Conservation (phyloP, 2,797 vertebrate species). For the Pagetopsis macropterus region DNA sequence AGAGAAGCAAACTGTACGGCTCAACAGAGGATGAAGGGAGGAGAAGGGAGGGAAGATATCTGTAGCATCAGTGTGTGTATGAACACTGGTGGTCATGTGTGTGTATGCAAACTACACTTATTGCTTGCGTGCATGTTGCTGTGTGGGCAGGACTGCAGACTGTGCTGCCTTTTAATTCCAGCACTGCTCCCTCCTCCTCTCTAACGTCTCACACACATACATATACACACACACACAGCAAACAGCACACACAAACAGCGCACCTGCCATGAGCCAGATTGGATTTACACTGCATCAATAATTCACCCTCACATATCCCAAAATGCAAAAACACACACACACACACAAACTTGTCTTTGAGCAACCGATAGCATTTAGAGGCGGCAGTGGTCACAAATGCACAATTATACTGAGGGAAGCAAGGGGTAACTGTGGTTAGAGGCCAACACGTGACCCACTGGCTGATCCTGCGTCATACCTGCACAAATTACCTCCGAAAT, state of each 20-base stretch:
- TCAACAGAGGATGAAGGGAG: slow-evolving; percentile 15
- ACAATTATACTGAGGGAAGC: slow-evolving; percentile 2
- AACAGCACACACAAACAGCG: slow-evolving; percentile 44
- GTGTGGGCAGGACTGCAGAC: slow-evolving; percentile 65
- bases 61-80: slow-evolving; percentile 9
- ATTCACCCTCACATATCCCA: slow-evolving; percentile 67
- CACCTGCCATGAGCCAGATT: slow-evolving; percentile 77
- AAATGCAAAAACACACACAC: slow-evolving; percentile 36
- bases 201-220: slow-evolving; percentile 34
- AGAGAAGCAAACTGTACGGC: slow-evolving; percentile 24
- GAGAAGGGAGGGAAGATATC: neutral
- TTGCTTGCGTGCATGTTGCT: slow-evolving; percentile 37
- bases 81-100: slow-evolving; percentile 35
- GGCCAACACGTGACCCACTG: slow-evolving; percentile 7
- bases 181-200: slow-evolving; percentile 43
- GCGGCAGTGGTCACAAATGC: slow-evolving; percentile 22
- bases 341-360: slow-evolving; percentile 23
- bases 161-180: slow-evolving; percentile 73
- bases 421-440: slow-evolving; percentile 12
- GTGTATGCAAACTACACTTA: slow-evolving; percentile 32
- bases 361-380: slow-evolving; percentile 32
- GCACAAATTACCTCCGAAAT: slow-evolving; percentile 23
- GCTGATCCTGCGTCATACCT: slow-evolving; percentile 38
- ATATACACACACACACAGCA: slow-evolving; percentile 26
- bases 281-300: slow-evolving; percentile 80